These are phyloP conservation scores for Coleophora deauratella DNA, from an alignment of 2,888 invertebrate species.

Conservation along the genomic window DNA sequence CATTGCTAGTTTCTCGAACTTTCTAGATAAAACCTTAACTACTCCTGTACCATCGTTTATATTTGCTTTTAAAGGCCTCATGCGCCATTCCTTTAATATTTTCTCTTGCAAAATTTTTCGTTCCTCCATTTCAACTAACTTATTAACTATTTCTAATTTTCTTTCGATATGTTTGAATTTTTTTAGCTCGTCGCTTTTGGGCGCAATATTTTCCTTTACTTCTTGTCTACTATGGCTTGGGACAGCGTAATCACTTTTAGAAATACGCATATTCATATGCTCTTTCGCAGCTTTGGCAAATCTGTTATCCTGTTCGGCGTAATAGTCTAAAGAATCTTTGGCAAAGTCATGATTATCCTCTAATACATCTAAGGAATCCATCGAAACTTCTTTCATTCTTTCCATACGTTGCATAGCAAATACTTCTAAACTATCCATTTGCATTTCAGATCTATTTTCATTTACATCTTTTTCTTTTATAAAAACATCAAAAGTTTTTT, in stretches of 20 bases:
- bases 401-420: conserved; percentile 63
- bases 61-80: conserved; percentile 76
- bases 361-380: conserved; percentile 67
- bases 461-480: conserved; percentile 76
- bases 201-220: conserved; percentile 56
- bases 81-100: conserved; percentile 73
- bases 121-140: conserved; percentile 79
- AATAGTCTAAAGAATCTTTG: conserved; percentile 67
- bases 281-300: conserved; percentile 46
- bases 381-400: conserved; percentile 56
- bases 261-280: conserved; percentile 43
- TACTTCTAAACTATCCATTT: conserved; percentile 76
- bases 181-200: conserved; percentile 68
- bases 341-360: conserved; percentile 57
- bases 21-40: conserved; percentile 79
- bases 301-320: conserved; percentile 59
- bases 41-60: conserved; percentile 76
- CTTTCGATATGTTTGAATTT: conserved; percentile 79
- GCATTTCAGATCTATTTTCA: conserved; percentile 74
- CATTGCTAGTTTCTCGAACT: conserved; percentile 79
- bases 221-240: conserved; percentile 39
- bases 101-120: conserved; percentile 78
- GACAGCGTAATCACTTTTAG: conserved; percentile 31
- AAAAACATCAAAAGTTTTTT: conserved; percentile 75
- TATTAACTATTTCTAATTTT: conserved; percentile 81